Conservation (phyloP, 92 coral and sea anemone genomes). For the Virgularia gustaviana region DNA sequence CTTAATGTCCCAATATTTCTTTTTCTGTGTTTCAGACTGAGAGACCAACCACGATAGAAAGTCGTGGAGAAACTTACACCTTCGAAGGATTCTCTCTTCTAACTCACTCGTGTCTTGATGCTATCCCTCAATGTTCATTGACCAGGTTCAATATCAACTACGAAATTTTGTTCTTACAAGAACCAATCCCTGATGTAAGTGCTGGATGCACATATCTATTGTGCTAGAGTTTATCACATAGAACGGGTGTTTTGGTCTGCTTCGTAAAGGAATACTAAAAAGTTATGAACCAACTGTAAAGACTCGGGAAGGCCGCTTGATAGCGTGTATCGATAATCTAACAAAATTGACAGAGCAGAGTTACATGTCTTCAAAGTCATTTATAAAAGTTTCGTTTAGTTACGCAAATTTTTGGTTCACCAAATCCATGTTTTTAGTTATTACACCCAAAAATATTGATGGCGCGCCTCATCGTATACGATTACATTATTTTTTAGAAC, state of each 20-base stretch:
- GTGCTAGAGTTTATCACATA: background rate
- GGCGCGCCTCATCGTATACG: background rate
- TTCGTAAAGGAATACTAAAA: background rate
- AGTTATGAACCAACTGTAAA: no score
- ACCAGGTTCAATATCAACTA: slow-evolving; percentile 91
- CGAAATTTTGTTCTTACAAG: slow-evolving; percentile 65
- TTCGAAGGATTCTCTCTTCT: slow-evolving; percentile 95
- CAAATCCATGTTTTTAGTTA: no score
- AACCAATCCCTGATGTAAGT: slow-evolving; percentile 81
- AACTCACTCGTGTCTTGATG: slow-evolving; percentile 76
- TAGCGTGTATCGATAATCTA: background rate
- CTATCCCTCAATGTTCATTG: slow-evolving; percentile 77
- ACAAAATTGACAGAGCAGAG: no score
- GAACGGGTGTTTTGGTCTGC: background rate
- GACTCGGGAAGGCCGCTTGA: no score
- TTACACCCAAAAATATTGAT: background rate
- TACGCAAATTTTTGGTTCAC: no score
- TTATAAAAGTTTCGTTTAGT: no score
- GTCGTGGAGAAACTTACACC: slow-evolving; percentile 60
- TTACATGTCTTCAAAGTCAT: no score
- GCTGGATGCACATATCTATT: background rate
- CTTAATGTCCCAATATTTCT: no score
- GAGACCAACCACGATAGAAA: slow-evolving; percentile 65
- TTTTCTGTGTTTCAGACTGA: slow-evolving; percentile 61
- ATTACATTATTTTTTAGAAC: slow-evolving; percentile 59